phyloP scores from a whole-genome alignment of 2,113 vertebrate genomes.

The Stigmatopora argus region DNA sequence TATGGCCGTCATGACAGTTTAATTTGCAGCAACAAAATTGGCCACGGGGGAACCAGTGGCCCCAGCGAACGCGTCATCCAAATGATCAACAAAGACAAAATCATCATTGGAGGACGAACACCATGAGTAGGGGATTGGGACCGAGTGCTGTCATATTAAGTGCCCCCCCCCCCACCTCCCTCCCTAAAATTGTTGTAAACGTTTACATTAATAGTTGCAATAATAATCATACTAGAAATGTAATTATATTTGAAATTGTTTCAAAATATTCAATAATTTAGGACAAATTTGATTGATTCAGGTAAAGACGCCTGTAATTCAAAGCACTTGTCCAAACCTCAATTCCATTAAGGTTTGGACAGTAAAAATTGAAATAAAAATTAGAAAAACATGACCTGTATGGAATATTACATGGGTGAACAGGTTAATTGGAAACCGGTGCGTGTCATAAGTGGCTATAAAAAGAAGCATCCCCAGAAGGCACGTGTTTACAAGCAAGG shows the following conservation, averaged over 20 bases:
- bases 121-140: conserved; percentile 41
- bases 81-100: conserved; percentile 64
- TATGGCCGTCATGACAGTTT: conserved; percentile 68
- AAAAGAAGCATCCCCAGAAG: too few relatives aligned
- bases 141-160: conserved; percentile 37
- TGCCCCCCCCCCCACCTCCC: conserved; percentile 7
- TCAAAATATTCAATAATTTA: background rate
- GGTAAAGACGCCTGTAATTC: too few relatives aligned
- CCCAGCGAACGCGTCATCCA: conserved; percentile 40
- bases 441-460: too few relatives aligned
- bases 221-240: background rate
- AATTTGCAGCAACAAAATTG: conserved; percentile 66
- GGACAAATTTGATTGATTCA: background rate
- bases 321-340: too few relatives aligned
- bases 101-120: conserved; percentile 64
- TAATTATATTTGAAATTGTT: background rate
- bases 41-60: conserved; percentile 51
- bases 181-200: too few relatives aligned
- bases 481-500: too few relatives aligned
- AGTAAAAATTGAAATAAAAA: too few relatives aligned
- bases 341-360: too few relatives aligned
- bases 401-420: too few relatives aligned
- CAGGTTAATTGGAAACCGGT: too few relatives aligned
- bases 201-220: background rate
- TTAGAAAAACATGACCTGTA: too few relatives aligned